phyloP scores from a whole-genome alignment of 1,140 invertebrate genomes.

The Drosophila simulans region DNA sequence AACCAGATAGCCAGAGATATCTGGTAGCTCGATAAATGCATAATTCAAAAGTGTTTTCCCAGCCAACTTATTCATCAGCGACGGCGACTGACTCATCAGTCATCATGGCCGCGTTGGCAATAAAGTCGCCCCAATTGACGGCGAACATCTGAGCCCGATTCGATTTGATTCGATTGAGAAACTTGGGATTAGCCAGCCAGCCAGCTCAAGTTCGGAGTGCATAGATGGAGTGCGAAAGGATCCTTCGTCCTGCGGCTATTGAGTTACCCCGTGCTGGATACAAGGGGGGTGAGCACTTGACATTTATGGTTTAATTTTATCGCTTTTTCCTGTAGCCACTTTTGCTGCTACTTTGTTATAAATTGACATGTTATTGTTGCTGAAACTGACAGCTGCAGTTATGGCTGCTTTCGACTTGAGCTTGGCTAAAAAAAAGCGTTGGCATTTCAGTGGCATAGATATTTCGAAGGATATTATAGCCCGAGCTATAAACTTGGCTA shows the following conservation, averaged over 20 bases:
- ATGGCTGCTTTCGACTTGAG: slow-evolving; percentile 15
- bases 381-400: slow-evolving; percentile 36
- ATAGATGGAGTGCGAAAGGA: slow-evolving; percentile 23
- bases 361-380: slow-evolving; percentile 37
- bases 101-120: slow-evolving; percentile 22
- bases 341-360: slow-evolving; percentile 31
- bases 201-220: background rate
- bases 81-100: slow-evolving; percentile 36
- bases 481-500: no score
- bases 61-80: slow-evolving; percentile 11
- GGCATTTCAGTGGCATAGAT: background rate
- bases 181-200: slow-evolving; percentile 22
- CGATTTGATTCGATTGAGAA: slow-evolving; percentile 2
- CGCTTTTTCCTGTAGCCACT: slow-evolving; percentile 20
- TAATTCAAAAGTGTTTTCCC: slow-evolving; percentile 49
- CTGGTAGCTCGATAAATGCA: slow-evolving; percentile 25
- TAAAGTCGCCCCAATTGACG: slow-evolving; percentile 34
- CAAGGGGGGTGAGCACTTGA: slow-evolving; percentile 11
- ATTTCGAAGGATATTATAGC: no score
- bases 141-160: slow-evolving; percentile 20
- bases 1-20: background rate
- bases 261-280: background rate
- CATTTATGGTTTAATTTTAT: slow-evolving; percentile 43
- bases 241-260: background rate
- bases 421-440: slow-evolving; percentile 8